Conservation (phyloP, 2,888 invertebrate species). For the Acleris holmiana region DNA sequence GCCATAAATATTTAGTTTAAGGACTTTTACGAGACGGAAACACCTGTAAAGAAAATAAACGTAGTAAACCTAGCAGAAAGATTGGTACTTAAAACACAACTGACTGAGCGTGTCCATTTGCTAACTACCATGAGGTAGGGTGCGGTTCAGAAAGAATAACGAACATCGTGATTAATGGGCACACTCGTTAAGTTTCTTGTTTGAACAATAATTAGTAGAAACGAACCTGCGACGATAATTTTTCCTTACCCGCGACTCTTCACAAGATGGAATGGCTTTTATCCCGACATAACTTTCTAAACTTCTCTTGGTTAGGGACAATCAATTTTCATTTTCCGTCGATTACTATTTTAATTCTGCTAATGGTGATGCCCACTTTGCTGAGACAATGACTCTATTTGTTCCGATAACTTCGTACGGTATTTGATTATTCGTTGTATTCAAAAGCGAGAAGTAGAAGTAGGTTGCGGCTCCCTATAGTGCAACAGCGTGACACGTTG, state of each 20-base stretch:
- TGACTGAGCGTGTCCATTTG: constrained; percentile 52
- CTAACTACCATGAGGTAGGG: constrained; percentile 54
- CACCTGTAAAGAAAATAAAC: not conserved
- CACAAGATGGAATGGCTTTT: constrained; percentile 45
- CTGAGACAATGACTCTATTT: not conserved
- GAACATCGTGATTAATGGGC: constrained; percentile 62
- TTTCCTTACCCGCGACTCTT: constrained; percentile 58
- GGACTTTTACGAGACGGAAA: constrained; percentile 1
- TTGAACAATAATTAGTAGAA: constrained; percentile 71
- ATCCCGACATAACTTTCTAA: constrained; percentile 76
- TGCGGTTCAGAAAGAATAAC: constrained; percentile 48
- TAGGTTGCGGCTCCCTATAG: no score
- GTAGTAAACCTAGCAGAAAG: constrained; percentile 19
- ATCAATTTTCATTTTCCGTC: constrained; percentile 81
- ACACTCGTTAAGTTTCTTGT: constrained; percentile 67
- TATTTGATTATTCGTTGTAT: no score
- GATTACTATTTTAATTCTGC: constrained; percentile 52
- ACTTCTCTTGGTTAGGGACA: constrained; percentile 79
- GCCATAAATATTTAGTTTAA: not conserved
- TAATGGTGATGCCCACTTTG: constrained; percentile 18
- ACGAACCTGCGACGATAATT: constrained; percentile 60
- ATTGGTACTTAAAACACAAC: constrained; percentile 38
- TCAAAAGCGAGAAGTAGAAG: no score
- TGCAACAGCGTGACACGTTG: not conserved
- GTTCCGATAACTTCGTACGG: no score